Base-by-base conservation (phyloP, 2,113 vertebrate species). In the Argyrosomus japonicus region DNA sequence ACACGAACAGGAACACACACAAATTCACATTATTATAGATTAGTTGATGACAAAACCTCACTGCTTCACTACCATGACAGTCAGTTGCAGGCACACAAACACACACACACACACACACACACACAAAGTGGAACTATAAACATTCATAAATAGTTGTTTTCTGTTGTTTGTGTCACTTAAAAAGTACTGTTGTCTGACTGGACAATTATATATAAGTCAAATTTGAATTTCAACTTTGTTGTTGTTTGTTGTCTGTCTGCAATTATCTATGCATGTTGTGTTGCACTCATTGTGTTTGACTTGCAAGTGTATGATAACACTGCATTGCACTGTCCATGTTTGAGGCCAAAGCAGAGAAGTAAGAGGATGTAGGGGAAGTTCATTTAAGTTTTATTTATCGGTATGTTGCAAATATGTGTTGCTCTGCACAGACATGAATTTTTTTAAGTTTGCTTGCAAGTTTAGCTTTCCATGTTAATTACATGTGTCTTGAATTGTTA, bases 1-100 rank as follows among this genome's bases (percentile, higher is more conserved):
- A 43, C 56, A 87, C 10, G 15, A 79, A 32, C 21, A 89, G 13
- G 47, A 82, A 53, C 47, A 81, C 72, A 85, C 75, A 92, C 83
- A 68, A 79, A 61, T 85, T 79, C 71, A 88, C 57, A 75, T 62
- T 57, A 9, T 62, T 72, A 7, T 36, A 36, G 6, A 36, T 36
- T 36, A 8, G 32, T 77, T 75, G 68, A 85, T 80, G 64, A 77
- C 15, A 70, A 74, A 69, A 23, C 25, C 21, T 50, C 48, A 64
- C 40, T 62, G 18, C 53, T 74, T 88, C 57, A 83, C 40, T 53
- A 68, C 27, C 14, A 71, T 57, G 71, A 36, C 63, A 84, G 18
- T 50, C 36, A 68, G 43, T 13, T 13, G 25, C 23, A 67, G 40
- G 23, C 51, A 67, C 58, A 77, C 21, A 74, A 5, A 60, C 27